Percentiles rank a stretch among this genome's conserved stretches.
Evolutionary conservation across 1,140 invertebrate genomes (phyloP).

Genomic region (Musca domestica): DNA sequence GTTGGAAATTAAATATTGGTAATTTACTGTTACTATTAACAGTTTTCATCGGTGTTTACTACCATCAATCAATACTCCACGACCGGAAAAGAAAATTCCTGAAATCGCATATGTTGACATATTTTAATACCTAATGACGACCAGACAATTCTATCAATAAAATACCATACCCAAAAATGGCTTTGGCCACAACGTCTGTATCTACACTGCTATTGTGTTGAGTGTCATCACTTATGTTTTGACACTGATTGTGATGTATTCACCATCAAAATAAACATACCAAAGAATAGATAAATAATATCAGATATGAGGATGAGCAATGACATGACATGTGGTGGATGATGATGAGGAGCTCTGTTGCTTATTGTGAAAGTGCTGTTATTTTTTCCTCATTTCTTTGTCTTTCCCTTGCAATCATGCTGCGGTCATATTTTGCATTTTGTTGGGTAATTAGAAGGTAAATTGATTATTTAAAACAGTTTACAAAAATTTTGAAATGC

Average conservation of each 20-base stretch:
- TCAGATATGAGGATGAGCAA: neutral
- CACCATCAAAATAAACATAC: neutral
- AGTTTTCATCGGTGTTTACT: no score
- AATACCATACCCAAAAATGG: no score
- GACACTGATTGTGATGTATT: slow-evolving; percentile 22
- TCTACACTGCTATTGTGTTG: no score
- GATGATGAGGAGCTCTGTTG: neutral
- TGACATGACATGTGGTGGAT: neutral
- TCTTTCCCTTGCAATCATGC: neutral
- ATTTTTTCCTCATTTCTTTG: neutral
- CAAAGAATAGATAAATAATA: neutral
- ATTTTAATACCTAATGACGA: no score
- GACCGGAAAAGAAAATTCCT: no score
- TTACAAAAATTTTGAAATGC: neutral
- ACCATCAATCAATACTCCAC: no score
- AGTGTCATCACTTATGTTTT: slow-evolving; percentile 11
- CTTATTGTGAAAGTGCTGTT: slow-evolving; percentile 17
- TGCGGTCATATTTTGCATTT: slow-evolving; percentile 5
- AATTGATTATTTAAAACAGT: slow-evolving; percentile 22
- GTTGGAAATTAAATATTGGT: no score
- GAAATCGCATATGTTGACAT: no score
- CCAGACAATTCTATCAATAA: no score
- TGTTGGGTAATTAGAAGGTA: slow-evolving; percentile 19
- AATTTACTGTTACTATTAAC: no score
- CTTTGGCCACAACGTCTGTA: no score